Evolutionary conservation across 2,888 invertebrate species (phyloP).

Genomic region (Macrophya alboannulata): DNA sequence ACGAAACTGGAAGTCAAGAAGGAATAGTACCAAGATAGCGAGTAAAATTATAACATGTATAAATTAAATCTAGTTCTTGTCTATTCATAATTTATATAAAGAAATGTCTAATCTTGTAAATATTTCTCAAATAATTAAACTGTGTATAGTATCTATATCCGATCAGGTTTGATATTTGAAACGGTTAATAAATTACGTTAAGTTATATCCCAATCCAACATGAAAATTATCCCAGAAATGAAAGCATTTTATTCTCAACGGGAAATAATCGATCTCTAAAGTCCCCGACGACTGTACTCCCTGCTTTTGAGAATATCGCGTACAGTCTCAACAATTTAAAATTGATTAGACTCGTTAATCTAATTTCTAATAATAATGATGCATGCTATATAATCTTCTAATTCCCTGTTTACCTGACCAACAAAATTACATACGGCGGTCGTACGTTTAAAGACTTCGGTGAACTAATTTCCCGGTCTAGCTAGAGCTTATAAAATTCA

Average conservation of each 20-base stretch:
- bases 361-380: not conserved
- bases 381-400: not conserved
- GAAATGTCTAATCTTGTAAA: constrained; percentile 43
- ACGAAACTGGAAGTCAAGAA: constrained; percentile 79
- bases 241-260: not conserved
- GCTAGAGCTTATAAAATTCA: not conserved
- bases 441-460: not conserved
- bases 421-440: not conserved
- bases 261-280: not conserved
- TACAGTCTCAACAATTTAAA: not conserved
- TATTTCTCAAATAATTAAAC: constrained; percentile 14
- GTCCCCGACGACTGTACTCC: not conserved
- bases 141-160: not conserved
- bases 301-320: too few relatives aligned
- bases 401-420: not conserved
- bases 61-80: not conserved
- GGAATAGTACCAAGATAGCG: constrained; percentile 65
- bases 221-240: constrained; percentile 2
- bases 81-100: constrained; percentile 38
- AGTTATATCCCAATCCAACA: not conserved
- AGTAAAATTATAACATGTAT: not conserved
- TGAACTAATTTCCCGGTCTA: not conserved
- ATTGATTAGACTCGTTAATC: not conserved
- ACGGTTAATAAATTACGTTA: not conserved
- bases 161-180: not conserved